A percentile compares a stretch with the other conserved stretches of the same genome.
phyloP scores from a whole-genome alignment of 1,140 invertebrate species.

The Caenorhabditis tropicalis region DNA sequence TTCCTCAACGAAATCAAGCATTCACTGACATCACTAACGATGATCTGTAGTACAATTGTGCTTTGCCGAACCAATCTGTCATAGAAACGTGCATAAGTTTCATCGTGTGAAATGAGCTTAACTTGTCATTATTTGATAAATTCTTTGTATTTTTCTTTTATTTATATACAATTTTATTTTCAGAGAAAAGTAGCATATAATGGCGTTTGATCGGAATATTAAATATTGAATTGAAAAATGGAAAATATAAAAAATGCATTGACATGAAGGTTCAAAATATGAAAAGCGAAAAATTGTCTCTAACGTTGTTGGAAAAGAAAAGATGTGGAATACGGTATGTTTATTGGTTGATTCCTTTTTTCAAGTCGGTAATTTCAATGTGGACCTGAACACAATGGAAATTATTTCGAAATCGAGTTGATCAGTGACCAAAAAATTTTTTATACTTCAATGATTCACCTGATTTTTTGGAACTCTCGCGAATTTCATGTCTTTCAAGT shows the following conservation, averaged over 20 bases:
- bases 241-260: not conserved
- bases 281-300: not conserved
- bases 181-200: not conserved
- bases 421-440: not conserved
- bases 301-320: not conserved
- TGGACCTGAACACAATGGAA: not conserved
- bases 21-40: constrained; percentile 27
- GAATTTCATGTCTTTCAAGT: constrained; percentile 47
- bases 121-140: not conserved
- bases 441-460: constrained; percentile 31
- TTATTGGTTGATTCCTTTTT: constrained; percentile 39
- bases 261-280: constrained; percentile 16
- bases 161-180: constrained; percentile 12
- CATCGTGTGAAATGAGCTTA: not conserved
- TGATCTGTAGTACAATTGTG: too few relatives aligned
- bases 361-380: constrained; percentile 35
- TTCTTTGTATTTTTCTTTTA: not conserved
- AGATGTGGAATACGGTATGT: not conserved
- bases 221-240: not conserved
- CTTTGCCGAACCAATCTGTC: too few relatives aligned
- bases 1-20: constrained; percentile 25
- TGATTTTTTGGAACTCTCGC: constrained; percentile 46
- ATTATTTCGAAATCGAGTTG: not conserved
- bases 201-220: not conserved
- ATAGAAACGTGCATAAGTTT: too few relatives aligned